Evolutionary conservation across 2,113 vertebrate genomes (phyloP), one percentile per base, ranked within the genome.

Genomic region (Brienomyrus brachyistius): DNA sequence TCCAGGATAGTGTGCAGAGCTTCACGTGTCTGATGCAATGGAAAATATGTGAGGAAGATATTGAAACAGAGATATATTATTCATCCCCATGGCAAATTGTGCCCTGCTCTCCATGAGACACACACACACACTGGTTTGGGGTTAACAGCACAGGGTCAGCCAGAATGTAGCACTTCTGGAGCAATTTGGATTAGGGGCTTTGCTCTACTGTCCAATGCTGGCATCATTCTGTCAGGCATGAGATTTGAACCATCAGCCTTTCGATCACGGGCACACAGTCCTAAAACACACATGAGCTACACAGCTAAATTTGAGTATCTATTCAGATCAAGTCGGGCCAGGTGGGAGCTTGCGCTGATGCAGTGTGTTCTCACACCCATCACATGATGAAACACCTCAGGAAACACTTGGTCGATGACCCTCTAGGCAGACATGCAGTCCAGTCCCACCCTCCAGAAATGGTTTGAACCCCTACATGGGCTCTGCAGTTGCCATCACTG

Each of bases 1-100:
- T 51, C 4, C 3, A 97, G 93, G 27, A 96, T 96, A 48, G 90
- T 62, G 43, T 82, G 1, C 91, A 96, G 5, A 1, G 95, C 96
- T 7, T 95, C 90, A n/a, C 43, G 89, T 47, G 96, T 96, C 96
- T 97, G 70, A 35, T 80, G 48, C 51, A 51, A 19, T 15, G 5
- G 15, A 45, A 74, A 88, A 23, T 23, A 23, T 80, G 52, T 77
- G 40, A 84, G 11, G 5, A 90, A 47, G 80, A 21, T 47, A 83
- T 66, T 66, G 0, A n/a, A 66, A 66, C 59, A 66, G 8, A 66
- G 2, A 66, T 27, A 66, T 27, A 8, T 66, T 66, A 66, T 66
- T 66, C 59, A 66, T 66, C 23, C 59, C 23, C 59, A 66, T 10
- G 59, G 59, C 59, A 66, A 27, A 66, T 66, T 66, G 59, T 66